These are phyloP conservation scores for Labeo rohita DNA, from an alignment of 2,113 vertebrate species.

Conservation along the genomic window DNA sequence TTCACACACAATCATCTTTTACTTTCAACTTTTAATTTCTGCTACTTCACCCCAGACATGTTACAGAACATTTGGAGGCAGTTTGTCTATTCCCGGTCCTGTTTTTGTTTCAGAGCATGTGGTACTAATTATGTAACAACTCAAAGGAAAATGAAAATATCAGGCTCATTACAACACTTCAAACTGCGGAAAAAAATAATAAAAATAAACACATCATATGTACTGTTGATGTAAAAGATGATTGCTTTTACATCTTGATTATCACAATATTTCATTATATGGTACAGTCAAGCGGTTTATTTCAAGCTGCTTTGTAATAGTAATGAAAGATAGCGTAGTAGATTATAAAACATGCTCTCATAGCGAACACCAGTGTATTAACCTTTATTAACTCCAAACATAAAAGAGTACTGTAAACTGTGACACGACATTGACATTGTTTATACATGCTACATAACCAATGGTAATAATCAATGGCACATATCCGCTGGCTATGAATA, in stretches of 20 bases:
- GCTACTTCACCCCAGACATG: not conserved
- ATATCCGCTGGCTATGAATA: not conserved
- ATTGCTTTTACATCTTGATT: conserved; percentile 13
- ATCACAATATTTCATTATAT: conserved; percentile 21
- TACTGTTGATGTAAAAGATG: not conserved
- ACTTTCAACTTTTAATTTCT: not conserved
- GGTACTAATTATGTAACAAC: conserved; percentile 8
- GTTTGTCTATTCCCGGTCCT: not conserved
- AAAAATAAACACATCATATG: not conserved
- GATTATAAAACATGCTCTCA: not conserved
- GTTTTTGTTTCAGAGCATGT: conserved; percentile 4
- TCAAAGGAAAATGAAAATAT: not conserved
- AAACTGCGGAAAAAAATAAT: not conserved
- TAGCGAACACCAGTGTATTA: not conserved
- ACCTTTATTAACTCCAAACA: not conserved
- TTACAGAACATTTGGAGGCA: not conserved
- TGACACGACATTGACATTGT: not conserved
- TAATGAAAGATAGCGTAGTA: not conserved
- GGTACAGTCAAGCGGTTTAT: not conserved
- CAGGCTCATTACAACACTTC: not conserved
- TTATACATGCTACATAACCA: not conserved
- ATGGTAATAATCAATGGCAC: not conserved
- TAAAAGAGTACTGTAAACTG: conserved; percentile 2
- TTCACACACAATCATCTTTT: not conserved
- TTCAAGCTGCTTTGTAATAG: not conserved